Evolutionary conservation across 2,113 vertebrate species (phyloP), one percentile per base, ranked within the genome.

Genomic region (Xiphophorus maculatus): DNA sequence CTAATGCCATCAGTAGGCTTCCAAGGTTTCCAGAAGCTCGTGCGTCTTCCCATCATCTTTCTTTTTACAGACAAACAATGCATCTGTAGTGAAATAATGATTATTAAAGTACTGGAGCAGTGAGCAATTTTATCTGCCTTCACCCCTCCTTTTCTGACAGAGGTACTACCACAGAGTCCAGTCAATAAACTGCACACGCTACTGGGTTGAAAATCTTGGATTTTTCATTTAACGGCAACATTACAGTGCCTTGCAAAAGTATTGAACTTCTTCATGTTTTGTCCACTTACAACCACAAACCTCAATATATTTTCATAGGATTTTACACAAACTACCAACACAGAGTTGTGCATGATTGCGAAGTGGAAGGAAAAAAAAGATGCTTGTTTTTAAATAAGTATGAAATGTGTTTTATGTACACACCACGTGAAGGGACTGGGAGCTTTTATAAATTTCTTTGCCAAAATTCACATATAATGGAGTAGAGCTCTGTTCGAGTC

Each of bases 1-100:
- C 81, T 89, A 84, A 86, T 91, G 64, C 63, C 9, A 77, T 89
- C 80, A 84, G 66, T 63, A 35, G 65, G 48, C 74, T 79, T 84
- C 44, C 79, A 80, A 77, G 77, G 44, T 72, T 81, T 84, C 84
- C 72, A 69, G 80, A 83, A 86, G 77, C 32, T 66, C 74, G 64
- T 67, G 82, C 70, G 62, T 88, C 81, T 73, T 33, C 63, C n/a
- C 6, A 72, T 76, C 48, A 35, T 71, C 29, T 72, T 74, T 76
- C 65, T 63, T 65, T 61, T 48, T 37, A 74, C 22, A 29, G 27
- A 37, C 66, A 17, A 76, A 48, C 17, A 67, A 73, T 71, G 66
- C 70, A 70, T 71, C 73, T 80, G 27, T 58, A 80, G 84, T 61
- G 64, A 37, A 82, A 82, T 81, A 69, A 76, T 37, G 63, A 69